Evolutionary conservation across 1,140 invertebrate species (phyloP).

Genomic region (Lordiphosa stackelbergi): DNA sequence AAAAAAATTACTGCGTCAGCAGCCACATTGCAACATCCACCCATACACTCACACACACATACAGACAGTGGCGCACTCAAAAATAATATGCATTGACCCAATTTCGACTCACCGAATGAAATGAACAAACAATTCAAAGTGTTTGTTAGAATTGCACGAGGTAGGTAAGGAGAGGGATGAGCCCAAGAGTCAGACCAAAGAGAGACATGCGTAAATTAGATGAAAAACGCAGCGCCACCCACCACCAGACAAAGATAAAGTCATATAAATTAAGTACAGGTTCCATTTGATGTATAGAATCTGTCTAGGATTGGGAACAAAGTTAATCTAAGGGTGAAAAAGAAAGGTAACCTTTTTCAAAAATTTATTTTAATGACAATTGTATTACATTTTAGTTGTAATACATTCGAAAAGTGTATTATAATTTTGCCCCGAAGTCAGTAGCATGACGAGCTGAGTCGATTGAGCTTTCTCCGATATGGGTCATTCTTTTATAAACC

Average conservation of each 20-base stretch:
- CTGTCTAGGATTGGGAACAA: too few relatives aligned
- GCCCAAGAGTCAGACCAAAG: neutral
- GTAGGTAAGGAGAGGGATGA: slow-evolving; percentile 3
- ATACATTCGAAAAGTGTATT: too few relatives aligned
- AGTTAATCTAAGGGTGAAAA: too few relatives aligned
- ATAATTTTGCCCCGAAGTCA: too few relatives aligned
- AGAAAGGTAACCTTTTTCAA: neutral
- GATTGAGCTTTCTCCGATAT: too few relatives aligned
- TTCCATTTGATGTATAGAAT: neutral
- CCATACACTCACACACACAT: slow-evolving; percentile 19
- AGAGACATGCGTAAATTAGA: slow-evolving; percentile 22
- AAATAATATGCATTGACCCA: slow-evolving; percentile 66
- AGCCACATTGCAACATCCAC: slow-evolving; percentile 58
- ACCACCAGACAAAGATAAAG: slow-evolving; percentile 10
- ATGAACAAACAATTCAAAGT: slow-evolving; percentile 16
- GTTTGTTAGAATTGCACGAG: slow-evolving; percentile 53
- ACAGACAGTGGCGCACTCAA: slow-evolving; percentile 20
- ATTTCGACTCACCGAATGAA: slow-evolving; percentile 42
- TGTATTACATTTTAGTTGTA: too few relatives aligned
- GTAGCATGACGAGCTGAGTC: too few relatives aligned
- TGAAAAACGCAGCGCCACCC: slow-evolving; percentile 18
- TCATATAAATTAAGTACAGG: slow-evolving; percentile 2
- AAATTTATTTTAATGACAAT: too few relatives aligned
- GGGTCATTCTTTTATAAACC: too few relatives aligned
- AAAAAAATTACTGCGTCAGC: slow-evolving; percentile 34